Conservation (phyloP, 2,797 vertebrate genomes). For the Spea hammondii region DNA sequence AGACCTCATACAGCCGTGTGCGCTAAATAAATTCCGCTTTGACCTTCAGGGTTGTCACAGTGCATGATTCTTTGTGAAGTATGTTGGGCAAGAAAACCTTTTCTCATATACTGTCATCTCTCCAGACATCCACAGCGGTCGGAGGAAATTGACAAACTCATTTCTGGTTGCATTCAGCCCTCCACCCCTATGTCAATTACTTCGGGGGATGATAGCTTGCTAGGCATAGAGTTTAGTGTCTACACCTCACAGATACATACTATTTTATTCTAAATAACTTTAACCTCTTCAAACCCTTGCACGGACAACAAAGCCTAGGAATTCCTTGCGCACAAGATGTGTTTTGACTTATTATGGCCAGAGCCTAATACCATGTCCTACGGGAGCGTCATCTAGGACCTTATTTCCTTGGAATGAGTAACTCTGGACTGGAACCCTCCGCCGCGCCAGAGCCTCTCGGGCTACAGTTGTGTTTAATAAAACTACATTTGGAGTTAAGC, state of each 20-base stretch:
- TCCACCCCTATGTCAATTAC: conserved; percentile 53
- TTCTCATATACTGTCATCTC: conserved; percentile 48
- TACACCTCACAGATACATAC: conserved; percentile 27
- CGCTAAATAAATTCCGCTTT: conserved; percentile 50
- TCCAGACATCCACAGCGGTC: conserved; percentile 39
- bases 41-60: conserved; percentile 51
- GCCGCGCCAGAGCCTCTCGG: no score
- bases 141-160: conserved; percentile 51
- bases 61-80: conserved; percentile 51
- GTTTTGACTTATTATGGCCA: no score
- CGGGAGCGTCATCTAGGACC: no score
- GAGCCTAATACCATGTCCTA: no score
- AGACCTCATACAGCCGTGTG: conserved; percentile 35
- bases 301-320: no score
- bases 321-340: no score
- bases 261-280: conserved; percentile 23
- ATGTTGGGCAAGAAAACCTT: conserved; percentile 49
- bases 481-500: no score
- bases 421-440: no score
- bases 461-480: no score
- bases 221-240: conserved; percentile 34
- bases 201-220: conserved; percentile 41
- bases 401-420: no score
- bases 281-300: conserved; percentile 14
- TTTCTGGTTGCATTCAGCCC: conserved; percentile 46